Evolutionary conservation across 2,888 invertebrate genomes (phyloP).

Genomic region (Lamproptera curius): DNA sequence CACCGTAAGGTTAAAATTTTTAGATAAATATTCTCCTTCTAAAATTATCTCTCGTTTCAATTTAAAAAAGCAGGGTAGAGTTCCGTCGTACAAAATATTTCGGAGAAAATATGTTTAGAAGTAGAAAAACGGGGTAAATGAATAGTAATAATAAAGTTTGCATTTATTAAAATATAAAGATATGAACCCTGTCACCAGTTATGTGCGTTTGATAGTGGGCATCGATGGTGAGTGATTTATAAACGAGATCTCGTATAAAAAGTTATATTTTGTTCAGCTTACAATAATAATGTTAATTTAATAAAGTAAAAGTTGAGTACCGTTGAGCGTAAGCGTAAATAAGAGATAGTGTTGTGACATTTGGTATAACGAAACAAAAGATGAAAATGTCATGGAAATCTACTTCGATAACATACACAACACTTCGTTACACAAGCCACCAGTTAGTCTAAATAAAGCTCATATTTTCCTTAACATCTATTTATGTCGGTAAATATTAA

Average conservation of each 20-base stretch:
- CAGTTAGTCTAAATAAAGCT: slow-evolving; percentile 75
- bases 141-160: slow-evolving; percentile 40
- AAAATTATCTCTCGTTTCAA: slow-evolving; percentile 4
- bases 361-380: slow-evolving; percentile 39
- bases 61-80: slow-evolving; percentile 14
- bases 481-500: slow-evolving; percentile 50
- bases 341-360: slow-evolving; percentile 25
- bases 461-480: slow-evolving; percentile 75
- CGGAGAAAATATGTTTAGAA: slow-evolving; percentile 12
- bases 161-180: slow-evolving; percentile 65
- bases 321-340: slow-evolving; percentile 18
- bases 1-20: slow-evolving; percentile 10
- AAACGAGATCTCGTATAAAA: slow-evolving; percentile 18
- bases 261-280: slow-evolving; percentile 20
- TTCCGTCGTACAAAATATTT: slow-evolving; percentile 19
- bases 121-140: slow-evolving; percentile 25
- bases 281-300: slow-evolving; percentile 18
- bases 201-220: slow-evolving; percentile 62
- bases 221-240: slow-evolving; percentile 34
- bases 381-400: slow-evolving; percentile 39
- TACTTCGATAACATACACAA: slow-evolving; percentile 60
- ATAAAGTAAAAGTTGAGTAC: slow-evolving; percentile 12
- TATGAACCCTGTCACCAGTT: slow-evolving; percentile 71
- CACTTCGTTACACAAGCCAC: slow-evolving; percentile 70
- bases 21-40: slow-evolving; percentile 16